Evolutionary conservation across 1,140 invertebrate species (phyloP).

Genomic region (Calliphora vicina): DNA sequence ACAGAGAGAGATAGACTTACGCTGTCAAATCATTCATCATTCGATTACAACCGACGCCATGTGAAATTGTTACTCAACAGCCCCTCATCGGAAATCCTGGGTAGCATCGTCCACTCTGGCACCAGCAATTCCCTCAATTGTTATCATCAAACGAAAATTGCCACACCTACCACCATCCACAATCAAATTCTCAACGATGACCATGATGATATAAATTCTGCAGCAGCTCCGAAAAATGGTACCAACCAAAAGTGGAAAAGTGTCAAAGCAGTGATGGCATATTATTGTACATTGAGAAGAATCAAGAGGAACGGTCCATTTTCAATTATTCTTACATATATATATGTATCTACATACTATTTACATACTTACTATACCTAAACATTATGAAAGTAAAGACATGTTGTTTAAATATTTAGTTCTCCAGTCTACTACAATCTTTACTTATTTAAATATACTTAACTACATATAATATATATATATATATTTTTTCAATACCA

Average conservation of each 20-base stretch:
- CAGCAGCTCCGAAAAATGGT: constrained; percentile 67
- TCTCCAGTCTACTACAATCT: not conserved
- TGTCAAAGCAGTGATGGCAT: constrained; percentile 83
- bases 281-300: constrained; percentile 84
- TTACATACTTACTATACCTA: not conserved
- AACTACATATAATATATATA: too few relatives aligned
- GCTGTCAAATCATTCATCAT: constrained; percentile 40
- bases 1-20: constrained; percentile 61
- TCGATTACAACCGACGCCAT: constrained; percentile 45
- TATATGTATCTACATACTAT: too few relatives aligned
- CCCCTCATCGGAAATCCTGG: constrained; percentile 49
- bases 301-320: constrained; percentile 79
- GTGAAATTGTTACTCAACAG: constrained; percentile 54
- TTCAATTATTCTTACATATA: constrained; percentile 40
- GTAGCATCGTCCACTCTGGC: constrained; percentile 3
- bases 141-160: not conserved
- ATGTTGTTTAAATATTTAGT: not conserved
- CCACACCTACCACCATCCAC: not conserved
- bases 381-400: not conserved
- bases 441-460: too few relatives aligned
- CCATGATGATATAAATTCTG: not conserved
- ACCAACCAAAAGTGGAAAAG: constrained; percentile 72
- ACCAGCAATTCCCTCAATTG: constrained; percentile 18
- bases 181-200: not conserved
- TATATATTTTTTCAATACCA: not conserved